Conservation (phyloP, 35 echinoderm and acorn worm species). For the Heliocidaris erythrogramma region DNA sequence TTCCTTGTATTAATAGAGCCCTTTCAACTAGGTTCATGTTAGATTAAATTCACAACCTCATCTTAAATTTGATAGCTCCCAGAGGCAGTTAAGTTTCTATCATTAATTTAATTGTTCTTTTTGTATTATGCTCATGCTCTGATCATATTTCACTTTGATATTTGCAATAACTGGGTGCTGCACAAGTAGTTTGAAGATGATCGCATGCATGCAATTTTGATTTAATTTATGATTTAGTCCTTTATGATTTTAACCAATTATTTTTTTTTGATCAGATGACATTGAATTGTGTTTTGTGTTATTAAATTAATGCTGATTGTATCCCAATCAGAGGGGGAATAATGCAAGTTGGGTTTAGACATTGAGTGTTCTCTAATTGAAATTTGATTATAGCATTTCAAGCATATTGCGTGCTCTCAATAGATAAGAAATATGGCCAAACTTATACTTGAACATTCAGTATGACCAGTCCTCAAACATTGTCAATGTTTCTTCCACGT, state of each 20-base stretch:
- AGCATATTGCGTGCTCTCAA: not conserved
- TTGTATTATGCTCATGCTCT: not conserved
- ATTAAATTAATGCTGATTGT: too few relatives aligned
- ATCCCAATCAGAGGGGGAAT: too few relatives aligned
- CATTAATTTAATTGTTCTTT: not conserved
- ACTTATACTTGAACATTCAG: not conserved
- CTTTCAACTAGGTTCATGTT: too few relatives aligned
- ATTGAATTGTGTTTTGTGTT: not conserved
- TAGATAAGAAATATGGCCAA: not conserved
- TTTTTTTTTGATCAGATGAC: not conserved
- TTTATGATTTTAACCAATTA: not conserved
- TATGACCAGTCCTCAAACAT: not conserved
- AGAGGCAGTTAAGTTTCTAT: too few relatives aligned
- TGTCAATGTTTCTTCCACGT: not conserved
- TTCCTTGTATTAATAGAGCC: too few relatives aligned
- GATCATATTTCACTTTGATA: not conserved
- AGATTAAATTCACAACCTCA: too few relatives aligned
- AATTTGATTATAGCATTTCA: not conserved
- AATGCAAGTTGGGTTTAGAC: too few relatives aligned
- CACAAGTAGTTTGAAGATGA: not conserved
- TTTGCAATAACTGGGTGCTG: slow-evolving; percentile 1
- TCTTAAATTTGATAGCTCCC: too few relatives aligned
- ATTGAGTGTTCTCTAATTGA: too few relatives aligned
- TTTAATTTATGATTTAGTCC: not conserved
- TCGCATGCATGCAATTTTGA: not conserved